These are phyloP conservation scores for Tragulus kanchil DNA, from an alignment of 2,113 vertebrate species.

Conservation along the genomic window DNA sequence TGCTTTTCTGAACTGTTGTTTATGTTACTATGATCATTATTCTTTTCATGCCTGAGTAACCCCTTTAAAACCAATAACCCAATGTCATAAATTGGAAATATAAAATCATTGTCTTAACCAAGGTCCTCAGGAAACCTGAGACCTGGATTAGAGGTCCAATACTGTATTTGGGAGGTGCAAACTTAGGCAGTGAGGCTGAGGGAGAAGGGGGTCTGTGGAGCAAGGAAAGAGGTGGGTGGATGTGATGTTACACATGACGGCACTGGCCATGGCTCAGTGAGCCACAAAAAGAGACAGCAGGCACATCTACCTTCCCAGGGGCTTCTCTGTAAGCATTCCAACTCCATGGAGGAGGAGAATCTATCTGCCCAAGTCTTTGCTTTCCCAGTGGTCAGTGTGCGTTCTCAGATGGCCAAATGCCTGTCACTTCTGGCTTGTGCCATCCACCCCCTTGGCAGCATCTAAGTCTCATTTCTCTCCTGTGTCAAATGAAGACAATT, in stretches of 20 bases:
- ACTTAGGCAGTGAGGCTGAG: background rate
- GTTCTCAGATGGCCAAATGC: background rate
- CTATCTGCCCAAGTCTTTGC: background rate
- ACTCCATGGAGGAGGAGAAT: background rate
- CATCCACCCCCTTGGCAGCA: background rate
- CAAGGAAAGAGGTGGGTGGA: background rate
- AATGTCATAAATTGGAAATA: constrained; percentile 12
- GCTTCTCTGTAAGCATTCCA: background rate
- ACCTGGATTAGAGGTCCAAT: background rate
- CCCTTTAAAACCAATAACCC: constrained; percentile 14
- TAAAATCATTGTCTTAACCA: background rate
- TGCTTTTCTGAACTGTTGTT: constrained; percentile 20
- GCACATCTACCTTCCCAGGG: too few species aligned
- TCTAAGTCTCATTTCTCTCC: constrained; percentile 12
- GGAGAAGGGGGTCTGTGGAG: background rate
- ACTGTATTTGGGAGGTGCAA: background rate
- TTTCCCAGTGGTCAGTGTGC: background rate
- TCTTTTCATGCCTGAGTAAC: background rate
- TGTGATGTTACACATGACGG: background rate
- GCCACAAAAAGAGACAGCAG: background rate
- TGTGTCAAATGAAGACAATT: background rate
- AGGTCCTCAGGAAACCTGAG: constrained; percentile 7
- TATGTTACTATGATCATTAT: background rate
- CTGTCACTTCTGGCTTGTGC: background rate
- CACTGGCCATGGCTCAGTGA: background rate